These are phyloP conservation scores for Galemys pyrenaicus DNA, from an alignment of 2,113 vertebrate genomes.

Conservation along the genomic window DNA sequence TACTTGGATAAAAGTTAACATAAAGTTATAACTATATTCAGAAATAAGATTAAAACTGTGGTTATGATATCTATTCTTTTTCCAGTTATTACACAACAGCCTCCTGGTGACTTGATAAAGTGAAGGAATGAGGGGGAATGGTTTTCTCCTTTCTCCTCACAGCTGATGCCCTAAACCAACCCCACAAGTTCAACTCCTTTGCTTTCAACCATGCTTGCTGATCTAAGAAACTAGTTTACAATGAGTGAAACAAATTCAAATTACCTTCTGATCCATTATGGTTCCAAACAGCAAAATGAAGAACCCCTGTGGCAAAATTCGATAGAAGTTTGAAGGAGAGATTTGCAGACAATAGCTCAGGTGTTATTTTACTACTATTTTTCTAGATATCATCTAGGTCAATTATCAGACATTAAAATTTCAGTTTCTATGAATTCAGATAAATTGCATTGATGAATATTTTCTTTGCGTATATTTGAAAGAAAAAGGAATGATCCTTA, in stretches of 20 bases:
- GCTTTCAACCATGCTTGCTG: neutral
- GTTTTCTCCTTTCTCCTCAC: neutral
- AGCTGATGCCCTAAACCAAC: too few relatives aligned
- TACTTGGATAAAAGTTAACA: neutral
- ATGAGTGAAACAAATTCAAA: neutral
- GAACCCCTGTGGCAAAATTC: constrained; percentile 80
- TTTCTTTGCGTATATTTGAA: neutral
- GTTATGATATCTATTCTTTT: neutral
- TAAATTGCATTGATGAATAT: neutral
- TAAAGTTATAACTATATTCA: neutral
- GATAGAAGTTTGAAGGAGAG: constrained; percentile 38
- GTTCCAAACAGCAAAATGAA: constrained; percentile 87
- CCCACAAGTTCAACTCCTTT: neutral
- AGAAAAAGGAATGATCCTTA: neutral
- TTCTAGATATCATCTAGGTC: neutral
- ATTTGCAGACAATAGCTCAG: neutral
- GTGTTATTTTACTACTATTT: neutral
- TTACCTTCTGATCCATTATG: constrained; percentile 87
- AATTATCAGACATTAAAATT: neutral
- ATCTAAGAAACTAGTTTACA: neutral
- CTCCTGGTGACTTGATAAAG: neutral
- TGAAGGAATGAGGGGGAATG: neutral
- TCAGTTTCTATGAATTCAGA: neutral
- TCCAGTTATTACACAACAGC: neutral
- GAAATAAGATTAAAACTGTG: neutral